A percentile compares a stretch with the other conserved stretches of the same genome.
phyloP scores from a whole-genome alignment of 2,797 vertebrate species.

The Arremon aurantiirostris region DNA sequence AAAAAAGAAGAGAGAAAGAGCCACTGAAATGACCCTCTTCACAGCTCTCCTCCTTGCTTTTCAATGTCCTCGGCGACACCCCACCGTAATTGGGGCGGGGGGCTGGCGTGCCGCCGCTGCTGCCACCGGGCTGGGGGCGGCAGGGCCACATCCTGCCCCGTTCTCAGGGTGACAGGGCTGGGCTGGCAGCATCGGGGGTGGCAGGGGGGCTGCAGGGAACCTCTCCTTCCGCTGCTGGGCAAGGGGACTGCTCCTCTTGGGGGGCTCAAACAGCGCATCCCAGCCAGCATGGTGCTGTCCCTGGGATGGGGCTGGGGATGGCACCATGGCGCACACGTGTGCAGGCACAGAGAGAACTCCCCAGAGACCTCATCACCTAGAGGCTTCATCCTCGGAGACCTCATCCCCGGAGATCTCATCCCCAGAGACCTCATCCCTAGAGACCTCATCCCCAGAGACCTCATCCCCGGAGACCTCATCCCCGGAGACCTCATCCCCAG shows the following conservation, averaged over 20 bases:
- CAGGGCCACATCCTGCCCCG: not conserved
- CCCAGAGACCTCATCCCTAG: no score
- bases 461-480: no score
- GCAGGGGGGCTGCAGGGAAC: not conserved
- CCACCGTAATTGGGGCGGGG: conserved; percentile 49
- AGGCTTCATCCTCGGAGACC: no score
- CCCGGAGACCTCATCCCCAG: no score
- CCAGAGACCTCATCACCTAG: no score
- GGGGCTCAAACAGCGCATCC: not conserved
- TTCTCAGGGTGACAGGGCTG: not conserved
- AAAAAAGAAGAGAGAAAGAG: not conserved
- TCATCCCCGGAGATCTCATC: no score
- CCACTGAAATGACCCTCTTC: conserved; percentile 70
- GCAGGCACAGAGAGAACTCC: no score
- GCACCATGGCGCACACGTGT: fast-evolving
- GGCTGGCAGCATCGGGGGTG: not conserved
- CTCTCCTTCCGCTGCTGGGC: not conserved
- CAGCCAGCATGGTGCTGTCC: fast-evolving
- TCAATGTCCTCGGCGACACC: conserved; percentile 64
- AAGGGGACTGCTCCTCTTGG: fast-evolving
- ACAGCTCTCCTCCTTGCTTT: conserved; percentile 66
- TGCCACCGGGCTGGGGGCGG: not conserved
- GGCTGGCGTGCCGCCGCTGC: conserved; percentile 7
- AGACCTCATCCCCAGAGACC: no score
- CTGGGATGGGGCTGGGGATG: not conserved